These are phyloP conservation scores for Nymphicus hollandicus DNA, from an alignment of 2,113 vertebrate species.

Conservation along the genomic window DNA sequence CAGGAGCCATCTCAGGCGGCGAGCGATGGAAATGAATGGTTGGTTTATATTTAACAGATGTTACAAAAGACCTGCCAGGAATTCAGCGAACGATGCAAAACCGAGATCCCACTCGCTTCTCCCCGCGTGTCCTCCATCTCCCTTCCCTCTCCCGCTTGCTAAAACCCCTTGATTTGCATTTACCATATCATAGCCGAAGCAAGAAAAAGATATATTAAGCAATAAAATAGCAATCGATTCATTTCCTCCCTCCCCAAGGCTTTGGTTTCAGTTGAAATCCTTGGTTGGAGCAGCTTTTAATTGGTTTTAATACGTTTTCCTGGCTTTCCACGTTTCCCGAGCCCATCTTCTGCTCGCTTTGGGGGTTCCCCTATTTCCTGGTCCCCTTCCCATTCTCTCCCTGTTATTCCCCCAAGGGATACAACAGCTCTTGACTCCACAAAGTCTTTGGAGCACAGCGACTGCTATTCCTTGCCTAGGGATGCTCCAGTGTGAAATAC, in stretches of 20 bases:
- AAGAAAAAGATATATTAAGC: constrained; percentile 2
- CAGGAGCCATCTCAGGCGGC: constrained; percentile 63
- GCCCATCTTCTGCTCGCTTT: not conserved
- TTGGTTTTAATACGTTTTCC: constrained; percentile 31
- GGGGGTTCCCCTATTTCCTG: not conserved
- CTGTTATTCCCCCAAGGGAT: not conserved
- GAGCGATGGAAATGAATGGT: constrained; percentile 58
- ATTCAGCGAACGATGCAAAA: constrained; percentile 48
- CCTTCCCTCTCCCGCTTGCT: not conserved
- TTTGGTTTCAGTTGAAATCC: constrained; percentile 30
- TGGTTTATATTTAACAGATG: constrained; percentile 73
- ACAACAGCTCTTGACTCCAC: not conserved
- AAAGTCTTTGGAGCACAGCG: not conserved
- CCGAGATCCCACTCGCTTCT: constrained; percentile 50
- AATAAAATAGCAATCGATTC: constrained; percentile 49
- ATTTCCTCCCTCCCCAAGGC: constrained; percentile 32
- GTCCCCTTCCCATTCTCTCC: not conserved
- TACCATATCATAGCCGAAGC: not conserved
- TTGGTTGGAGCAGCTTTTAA: constrained; percentile 5
- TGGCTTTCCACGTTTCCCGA: not conserved
- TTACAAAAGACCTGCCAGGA: constrained; percentile 68
- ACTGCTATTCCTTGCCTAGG: not conserved
- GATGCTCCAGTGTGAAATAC: not conserved
- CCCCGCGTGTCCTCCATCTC: constrained; percentile 32
- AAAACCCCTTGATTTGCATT: constrained; percentile 34